phyloP scores from a whole-genome alignment of 2,797 vertebrate species.

The Trematomus bernacchii region DNA sequence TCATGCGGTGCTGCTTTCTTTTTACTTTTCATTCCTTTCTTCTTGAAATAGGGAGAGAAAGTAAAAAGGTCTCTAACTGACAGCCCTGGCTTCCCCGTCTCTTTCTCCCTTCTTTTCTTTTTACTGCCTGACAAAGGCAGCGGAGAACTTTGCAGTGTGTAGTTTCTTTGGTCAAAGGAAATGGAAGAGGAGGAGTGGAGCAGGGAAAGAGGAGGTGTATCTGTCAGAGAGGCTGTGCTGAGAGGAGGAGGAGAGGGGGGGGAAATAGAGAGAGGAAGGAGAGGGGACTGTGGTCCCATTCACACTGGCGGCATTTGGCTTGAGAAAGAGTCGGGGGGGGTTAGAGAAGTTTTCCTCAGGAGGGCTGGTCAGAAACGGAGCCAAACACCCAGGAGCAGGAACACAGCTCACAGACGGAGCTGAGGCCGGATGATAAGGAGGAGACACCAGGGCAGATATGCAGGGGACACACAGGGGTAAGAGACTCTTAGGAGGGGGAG shows the following conservation, averaged over 20 bases:
- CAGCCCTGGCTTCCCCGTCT: conserved; percentile 30
- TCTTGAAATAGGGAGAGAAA: not conserved
- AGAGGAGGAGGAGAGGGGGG: conserved; percentile 38
- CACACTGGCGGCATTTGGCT: conserved; percentile 70
- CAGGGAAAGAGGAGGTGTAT: conserved; percentile 68
- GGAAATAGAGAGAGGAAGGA: conserved; percentile 50
- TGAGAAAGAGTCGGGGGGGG: conserved; percentile 51
- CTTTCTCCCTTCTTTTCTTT: conserved; percentile 36
- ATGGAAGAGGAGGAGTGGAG: conserved; percentile 64
- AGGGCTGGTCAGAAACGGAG: conserved; percentile 57
- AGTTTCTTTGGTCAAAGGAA: conserved; percentile 71
- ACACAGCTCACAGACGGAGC: conserved; percentile 38
- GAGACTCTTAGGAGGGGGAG: conserved; percentile 31
- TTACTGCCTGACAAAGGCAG: conserved; percentile 64
- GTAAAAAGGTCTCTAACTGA: conserved; percentile 40
- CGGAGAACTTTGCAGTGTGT: conserved; percentile 56
- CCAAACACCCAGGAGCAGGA: conserved; percentile 53
- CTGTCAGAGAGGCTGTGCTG: conserved; percentile 51
- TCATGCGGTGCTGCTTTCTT: conserved; percentile 18
- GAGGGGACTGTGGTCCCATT: conserved; percentile 73
- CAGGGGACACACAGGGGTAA: conserved; percentile 66
- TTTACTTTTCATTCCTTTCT: conserved; percentile 15
- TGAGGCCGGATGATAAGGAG: conserved; percentile 46
- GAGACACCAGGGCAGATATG: conserved; percentile 66
- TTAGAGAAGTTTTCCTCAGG: conserved; percentile 64